phyloP scores from a whole-genome alignment of 2,797 vertebrate species.

The Falco rusticolus region DNA sequence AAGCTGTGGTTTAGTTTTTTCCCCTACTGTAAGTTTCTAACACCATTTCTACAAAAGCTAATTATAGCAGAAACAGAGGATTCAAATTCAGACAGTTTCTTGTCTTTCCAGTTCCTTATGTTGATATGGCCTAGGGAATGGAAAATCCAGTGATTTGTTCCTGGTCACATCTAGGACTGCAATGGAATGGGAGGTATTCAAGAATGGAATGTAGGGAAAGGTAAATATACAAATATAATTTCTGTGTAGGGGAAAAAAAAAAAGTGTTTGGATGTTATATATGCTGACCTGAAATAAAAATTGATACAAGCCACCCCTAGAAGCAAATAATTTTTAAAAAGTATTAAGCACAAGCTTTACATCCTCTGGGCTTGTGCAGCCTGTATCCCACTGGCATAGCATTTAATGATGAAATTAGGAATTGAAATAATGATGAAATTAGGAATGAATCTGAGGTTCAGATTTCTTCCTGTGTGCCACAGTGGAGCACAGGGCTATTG shows the following conservation, averaged over 20 bases:
- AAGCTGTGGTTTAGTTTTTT: not conserved
- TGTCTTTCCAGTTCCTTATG: not conserved
- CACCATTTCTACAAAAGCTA: not conserved
- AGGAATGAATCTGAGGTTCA: not conserved
- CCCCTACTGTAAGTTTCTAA: not conserved
- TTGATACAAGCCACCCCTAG: not conserved
- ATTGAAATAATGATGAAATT: not conserved
- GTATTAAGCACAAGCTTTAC: not conserved
- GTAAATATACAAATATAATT: not conserved
- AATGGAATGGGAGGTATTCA: not conserved
- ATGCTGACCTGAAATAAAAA: not conserved
- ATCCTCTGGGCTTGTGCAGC: not conserved
- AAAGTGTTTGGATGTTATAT: not conserved
- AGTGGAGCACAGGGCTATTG: not conserved
- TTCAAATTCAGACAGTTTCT: not conserved
- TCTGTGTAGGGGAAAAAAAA: not conserved
- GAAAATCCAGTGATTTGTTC: not conserved
- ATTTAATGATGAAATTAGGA: not conserved
- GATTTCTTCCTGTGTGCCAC: not conserved
- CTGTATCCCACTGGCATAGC: not conserved
- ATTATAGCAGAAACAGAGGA: not conserved
- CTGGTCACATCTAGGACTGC: not conserved
- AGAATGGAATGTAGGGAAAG: not conserved
- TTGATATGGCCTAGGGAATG: not conserved
- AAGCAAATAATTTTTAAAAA: not conserved